Evolutionary conservation across 2,797 vertebrate species (phyloP).

Genomic region (Arrhamphus sclerolepis): DNA sequence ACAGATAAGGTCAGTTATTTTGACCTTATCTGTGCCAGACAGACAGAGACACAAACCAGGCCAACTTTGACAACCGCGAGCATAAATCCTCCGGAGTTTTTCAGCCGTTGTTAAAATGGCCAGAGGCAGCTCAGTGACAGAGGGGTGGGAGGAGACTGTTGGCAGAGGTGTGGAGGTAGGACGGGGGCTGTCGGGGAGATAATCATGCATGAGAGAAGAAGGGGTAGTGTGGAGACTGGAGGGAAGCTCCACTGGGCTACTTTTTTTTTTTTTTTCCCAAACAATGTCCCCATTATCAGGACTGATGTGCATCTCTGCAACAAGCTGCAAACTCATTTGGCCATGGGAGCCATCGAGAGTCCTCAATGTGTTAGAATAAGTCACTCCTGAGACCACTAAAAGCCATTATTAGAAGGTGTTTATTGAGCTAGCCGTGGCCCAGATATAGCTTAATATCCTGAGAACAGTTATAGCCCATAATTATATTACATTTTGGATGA

Average conservation of each 20-base stretch:
- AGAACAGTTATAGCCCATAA: slow-evolving; percentile 72
- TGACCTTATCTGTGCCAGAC: slow-evolving; percentile 15
- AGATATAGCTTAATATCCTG: slow-evolving; percentile 71
- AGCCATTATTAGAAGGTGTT: slow-evolving; percentile 78
- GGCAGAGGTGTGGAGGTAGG: slow-evolving; percentile 14
- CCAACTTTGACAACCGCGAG: slow-evolving; percentile 12
- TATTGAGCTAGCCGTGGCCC: slow-evolving; percentile 71
- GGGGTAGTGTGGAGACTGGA: slow-evolving; percentile 53
- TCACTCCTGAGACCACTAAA: slow-evolving; percentile 73
- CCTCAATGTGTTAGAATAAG: slow-evolving; percentile 65
- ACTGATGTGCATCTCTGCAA: slow-evolving; percentile 68
- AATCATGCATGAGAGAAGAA: slow-evolving; percentile 69
- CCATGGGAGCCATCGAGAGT: slow-evolving; percentile 67
- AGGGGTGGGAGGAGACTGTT: slow-evolving; percentile 43
- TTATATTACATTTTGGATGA: slow-evolving; percentile 73
- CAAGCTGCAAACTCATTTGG: slow-evolving; percentile 70
- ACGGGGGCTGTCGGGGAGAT: slow-evolving; percentile 40
- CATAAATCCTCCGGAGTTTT: slow-evolving; percentile 30
- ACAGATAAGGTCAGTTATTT: slow-evolving; percentile 6
- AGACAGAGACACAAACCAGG: slow-evolving; percentile 3
- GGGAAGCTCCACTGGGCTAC: slow-evolving; percentile 46
- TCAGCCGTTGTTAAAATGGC: slow-evolving; percentile 42
- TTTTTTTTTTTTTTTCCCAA: slow-evolving; percentile 14
- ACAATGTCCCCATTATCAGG: slow-evolving; percentile 68
- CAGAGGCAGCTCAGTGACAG: slow-evolving; percentile 57